Conservation (phyloP, 2,797 vertebrate genomes). For the Sebastes diaconus region DNA sequence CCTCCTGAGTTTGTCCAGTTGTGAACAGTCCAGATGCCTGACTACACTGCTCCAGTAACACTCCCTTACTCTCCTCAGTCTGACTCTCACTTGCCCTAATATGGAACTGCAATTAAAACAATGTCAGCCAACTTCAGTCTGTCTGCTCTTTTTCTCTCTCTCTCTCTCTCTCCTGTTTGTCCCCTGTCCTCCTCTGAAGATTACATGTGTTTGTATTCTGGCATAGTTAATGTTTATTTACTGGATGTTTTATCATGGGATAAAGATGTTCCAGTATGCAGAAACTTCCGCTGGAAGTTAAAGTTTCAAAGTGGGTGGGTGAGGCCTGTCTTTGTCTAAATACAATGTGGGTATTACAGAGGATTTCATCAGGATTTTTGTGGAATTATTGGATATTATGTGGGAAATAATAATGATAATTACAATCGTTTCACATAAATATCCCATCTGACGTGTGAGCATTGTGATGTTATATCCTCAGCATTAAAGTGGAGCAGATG, state of each 20-base stretch:
- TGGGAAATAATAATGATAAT: background rate
- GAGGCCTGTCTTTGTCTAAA: background rate
- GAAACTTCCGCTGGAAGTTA: background rate
- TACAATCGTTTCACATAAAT: background rate
- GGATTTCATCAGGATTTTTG: background rate
- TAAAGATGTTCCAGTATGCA: background rate
- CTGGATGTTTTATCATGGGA: background rate
- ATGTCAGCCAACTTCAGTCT: constrained; percentile 26
- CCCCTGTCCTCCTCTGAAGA: background rate
- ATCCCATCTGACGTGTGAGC: background rate
- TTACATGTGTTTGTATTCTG: background rate
- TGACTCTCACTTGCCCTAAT: constrained; percentile 52
- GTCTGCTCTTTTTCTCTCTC: background rate
- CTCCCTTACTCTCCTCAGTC: constrained; percentile 21
- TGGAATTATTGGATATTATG: background rate
- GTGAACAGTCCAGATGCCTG: constrained; percentile 45
- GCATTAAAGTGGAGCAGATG: background rate
- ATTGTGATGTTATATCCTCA: background rate
- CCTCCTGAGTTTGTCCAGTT: constrained; percentile 57
- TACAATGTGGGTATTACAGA: background rate
- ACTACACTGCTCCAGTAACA: background rate
- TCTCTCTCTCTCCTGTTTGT: background rate
- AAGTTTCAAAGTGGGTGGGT: background rate
- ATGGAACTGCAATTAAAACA: too few species aligned
- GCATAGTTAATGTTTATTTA: background rate